Percentiles rank a stretch among this genome's conserved stretches.
These are phyloP conservation scores for Galemys pyrenaicus DNA, from an alignment of 2,113 vertebrate genomes.

Conservation along the genomic window DNA sequence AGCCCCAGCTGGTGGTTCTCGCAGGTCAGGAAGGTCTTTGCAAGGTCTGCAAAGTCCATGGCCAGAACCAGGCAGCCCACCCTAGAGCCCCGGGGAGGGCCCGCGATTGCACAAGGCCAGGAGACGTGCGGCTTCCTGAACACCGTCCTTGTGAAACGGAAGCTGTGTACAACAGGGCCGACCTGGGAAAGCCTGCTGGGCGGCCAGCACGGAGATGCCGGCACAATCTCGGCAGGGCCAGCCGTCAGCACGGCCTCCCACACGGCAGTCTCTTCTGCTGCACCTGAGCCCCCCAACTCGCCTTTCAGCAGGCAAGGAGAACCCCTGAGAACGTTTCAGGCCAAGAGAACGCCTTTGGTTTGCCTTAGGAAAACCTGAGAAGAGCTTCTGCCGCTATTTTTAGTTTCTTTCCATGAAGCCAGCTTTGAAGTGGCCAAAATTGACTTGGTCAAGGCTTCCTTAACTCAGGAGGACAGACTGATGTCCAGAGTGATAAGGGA, in stretches of 20 bases:
- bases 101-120: background rate
- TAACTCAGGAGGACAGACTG: background rate
- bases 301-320: background rate
- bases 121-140: background rate
- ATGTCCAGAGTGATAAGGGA: background rate
- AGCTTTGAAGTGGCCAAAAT: no score
- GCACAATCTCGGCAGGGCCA: background rate
- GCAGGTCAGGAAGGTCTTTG: background rate
- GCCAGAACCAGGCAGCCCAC: background rate
- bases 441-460: background rate
- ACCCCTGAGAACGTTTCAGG: background rate
- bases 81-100: background rate
- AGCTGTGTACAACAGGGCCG: fast-evolving
- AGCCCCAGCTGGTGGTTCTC: background rate
- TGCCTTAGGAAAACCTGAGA: background rate
- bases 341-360: background rate
- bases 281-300: background rate
- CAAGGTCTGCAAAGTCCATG: background rate
- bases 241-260: background rate
- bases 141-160: background rate
- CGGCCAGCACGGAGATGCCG: no score
- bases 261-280: background rate
- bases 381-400: background rate
- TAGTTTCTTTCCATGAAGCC: no score
- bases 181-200: background rate